Conservation (phyloP, 2,888 invertebrate species). For the Brachyptera risi region DNA sequence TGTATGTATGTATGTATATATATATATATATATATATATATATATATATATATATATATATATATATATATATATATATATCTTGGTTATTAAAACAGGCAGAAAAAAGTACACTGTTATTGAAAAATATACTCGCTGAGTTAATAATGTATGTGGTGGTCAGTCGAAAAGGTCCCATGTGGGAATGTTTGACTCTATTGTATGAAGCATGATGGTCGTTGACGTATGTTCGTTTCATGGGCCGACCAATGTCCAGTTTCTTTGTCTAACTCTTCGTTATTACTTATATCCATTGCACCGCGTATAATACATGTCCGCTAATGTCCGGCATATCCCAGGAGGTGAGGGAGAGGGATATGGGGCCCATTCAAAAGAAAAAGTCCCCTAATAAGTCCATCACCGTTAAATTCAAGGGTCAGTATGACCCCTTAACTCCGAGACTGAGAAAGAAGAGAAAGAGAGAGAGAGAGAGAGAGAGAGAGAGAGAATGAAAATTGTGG, state of each 20-base stretch:
- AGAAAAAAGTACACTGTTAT: too few relatives aligned
- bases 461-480: too few relatives aligned
- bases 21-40: too few relatives aligned
- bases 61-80: too few relatives aligned
- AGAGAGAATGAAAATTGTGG: neutral
- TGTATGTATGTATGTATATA: too few relatives aligned
- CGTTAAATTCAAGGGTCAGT: conserved; percentile 5
- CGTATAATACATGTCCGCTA: neutral
- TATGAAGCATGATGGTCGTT: neutral
- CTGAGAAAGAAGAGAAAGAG: too few relatives aligned
- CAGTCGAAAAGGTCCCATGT: neutral
- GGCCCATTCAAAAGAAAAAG: conserved; percentile 1
- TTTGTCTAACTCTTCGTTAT: conserved; percentile 11
- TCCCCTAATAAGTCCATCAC: conserved; percentile 12
- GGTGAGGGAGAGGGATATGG: too few relatives aligned
- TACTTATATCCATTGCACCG: conserved; percentile 14
- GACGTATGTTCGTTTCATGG: neutral
- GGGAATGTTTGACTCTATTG: neutral
- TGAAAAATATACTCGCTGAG: neutral
- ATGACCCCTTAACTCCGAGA: conserved; percentile 1
- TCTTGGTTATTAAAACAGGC: too few relatives aligned
- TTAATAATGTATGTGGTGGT: neutral
- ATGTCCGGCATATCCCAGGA: conserved; percentile 11
- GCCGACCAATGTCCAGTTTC: conserved; percentile 6
- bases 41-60: too few relatives aligned